These are phyloP conservation scores for Scelioninae gen. 2 DNA, from an alignment of 2,888 invertebrate species.

Conservation along the genomic window DNA sequence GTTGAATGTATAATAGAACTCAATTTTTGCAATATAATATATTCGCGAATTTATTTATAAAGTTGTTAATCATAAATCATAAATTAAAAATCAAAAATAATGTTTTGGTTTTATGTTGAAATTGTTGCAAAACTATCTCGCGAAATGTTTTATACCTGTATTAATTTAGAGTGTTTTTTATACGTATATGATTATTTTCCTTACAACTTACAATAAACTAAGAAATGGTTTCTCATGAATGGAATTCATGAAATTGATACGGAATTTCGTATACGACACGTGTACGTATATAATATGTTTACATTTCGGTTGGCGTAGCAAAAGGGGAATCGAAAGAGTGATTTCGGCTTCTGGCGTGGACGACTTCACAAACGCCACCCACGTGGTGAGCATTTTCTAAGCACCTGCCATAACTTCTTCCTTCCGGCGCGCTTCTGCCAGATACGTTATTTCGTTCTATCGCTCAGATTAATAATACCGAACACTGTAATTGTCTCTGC, in stretches of 20 bases:
- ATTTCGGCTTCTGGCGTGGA: slow-evolving; percentile 39
- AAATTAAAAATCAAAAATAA: too few relatives aligned
- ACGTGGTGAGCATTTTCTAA: slow-evolving; percentile 60
- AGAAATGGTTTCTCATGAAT: slow-evolving; percentile 30
- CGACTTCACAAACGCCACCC: slow-evolving; percentile 56
- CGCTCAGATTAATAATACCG: slow-evolving; percentile 29
- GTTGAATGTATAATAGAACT: too few relatives aligned
- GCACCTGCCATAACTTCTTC: slow-evolving; percentile 63
- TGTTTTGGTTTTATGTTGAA: too few relatives aligned
- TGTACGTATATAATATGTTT: slow-evolving; percentile 67
- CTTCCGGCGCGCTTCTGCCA: slow-evolving; percentile 52
- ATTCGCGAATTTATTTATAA: too few relatives aligned
- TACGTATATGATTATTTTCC: too few relatives aligned
- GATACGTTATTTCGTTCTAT: slow-evolving; percentile 17
- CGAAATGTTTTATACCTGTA: too few relatives aligned
- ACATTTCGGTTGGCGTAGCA: slow-evolving; percentile 55
- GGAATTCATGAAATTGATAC: slow-evolving; percentile 30
- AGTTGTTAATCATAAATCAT: too few relatives aligned
- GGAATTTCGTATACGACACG: slow-evolving; percentile 63
- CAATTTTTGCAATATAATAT: too few relatives aligned
- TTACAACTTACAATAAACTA: not conserved
- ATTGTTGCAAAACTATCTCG: too few relatives aligned
- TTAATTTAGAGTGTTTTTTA: too few relatives aligned
- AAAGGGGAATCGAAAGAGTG: slow-evolving; percentile 35
- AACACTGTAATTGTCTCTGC: slow-evolving; percentile 27